A percentile compares a stretch with the other conserved stretches of the same genome.
Conservation (phyloP, 2,113 vertebrate genomes). For the Bufo gargarizans region DNA sequence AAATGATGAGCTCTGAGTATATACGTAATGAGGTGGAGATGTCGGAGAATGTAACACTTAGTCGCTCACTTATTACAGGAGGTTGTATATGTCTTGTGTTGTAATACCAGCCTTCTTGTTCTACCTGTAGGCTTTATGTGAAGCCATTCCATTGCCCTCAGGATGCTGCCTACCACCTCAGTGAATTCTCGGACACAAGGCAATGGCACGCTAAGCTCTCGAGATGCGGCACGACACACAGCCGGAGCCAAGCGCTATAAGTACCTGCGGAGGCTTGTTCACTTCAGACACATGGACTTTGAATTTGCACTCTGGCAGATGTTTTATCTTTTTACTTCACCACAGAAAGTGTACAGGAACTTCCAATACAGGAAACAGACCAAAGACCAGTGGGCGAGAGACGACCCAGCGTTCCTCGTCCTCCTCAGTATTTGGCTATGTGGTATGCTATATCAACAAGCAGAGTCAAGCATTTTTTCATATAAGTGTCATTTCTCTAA, state of each 20-base stretch:
- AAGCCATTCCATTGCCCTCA: constrained; percentile 55
- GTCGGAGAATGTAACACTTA: neutral
- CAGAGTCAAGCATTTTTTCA: no score
- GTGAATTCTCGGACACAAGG: constrained; percentile 70
- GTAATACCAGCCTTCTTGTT: neutral
- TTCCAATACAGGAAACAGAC: constrained; percentile 99
- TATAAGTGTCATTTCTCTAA: no score
- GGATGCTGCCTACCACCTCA: constrained; percentile 89
- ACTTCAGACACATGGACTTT: constrained; percentile 95
- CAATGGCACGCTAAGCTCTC: constrained; percentile 76
- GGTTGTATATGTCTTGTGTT: neutral
- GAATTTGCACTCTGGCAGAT: constrained; percentile 98
- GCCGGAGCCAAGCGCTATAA: constrained; percentile 95
- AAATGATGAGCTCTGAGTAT: no score
- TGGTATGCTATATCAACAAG: constrained; percentile 72
- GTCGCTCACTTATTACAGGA: neutral
- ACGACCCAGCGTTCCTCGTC: constrained; percentile 94
- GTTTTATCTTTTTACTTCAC: constrained; percentile 96
- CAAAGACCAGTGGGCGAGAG: constrained; percentile 97
- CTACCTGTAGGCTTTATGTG: constrained; percentile 16
- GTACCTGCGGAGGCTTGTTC: constrained; percentile 89
- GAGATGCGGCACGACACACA: constrained; percentile 89
- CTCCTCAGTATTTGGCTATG: constrained; percentile 95
- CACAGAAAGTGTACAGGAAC: constrained; percentile 95
- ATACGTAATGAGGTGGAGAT: no score